Evolutionary conservation across 2,888 invertebrate species (phyloP), one percentile per base, ranked within the genome.

Genomic region (Conchocele bisecta): DNA sequence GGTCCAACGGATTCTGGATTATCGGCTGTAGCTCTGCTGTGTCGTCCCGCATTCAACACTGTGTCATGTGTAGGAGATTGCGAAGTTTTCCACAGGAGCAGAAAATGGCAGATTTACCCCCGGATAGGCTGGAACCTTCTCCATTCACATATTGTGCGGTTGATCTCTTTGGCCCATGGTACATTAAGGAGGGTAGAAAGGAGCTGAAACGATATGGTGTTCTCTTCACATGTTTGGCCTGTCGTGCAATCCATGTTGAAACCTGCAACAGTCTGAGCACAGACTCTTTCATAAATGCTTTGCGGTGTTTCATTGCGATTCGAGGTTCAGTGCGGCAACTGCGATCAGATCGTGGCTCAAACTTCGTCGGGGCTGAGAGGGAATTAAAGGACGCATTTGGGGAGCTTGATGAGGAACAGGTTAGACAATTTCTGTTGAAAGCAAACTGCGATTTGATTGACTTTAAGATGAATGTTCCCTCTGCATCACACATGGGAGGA

Each of bases 81-180:
- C 67, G 79, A 17, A 80, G 83, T 4, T 57, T 50, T 22, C 37
- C 75, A 1, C 63, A 69, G 22, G 37, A 73, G 9, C 82, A 86
- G 35, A 42, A 79, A 26, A 90, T 89, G 88, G 86, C 86, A 0
- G 75, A 86, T 24, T 71, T 90, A 11, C 89, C 91, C 1, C 20
- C 28, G 4, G 75, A 83, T 5, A 61, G 91, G 59, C 79, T 89
- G 2, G 69, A 60, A 3, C 63, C 74, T 6, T 64, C 72, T 4
- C 39, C 65, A 4, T 91, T 91, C 69, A 42, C 75, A 2, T 70
- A 83, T 48, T 59, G 67, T 11, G 89, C 88, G 9, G 42, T 90
- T 0, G 90, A 90, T 50, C 88, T 80, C 17, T 84, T 83, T 24
- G 88, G 89, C 3, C 89, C 89, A 0, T 77, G 83, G n/a, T 66